Evolutionary conservation across 2,888 invertebrate species (phyloP), one percentile per base, ranked within the genome.

Genomic region (Campoplex nolae): DNA sequence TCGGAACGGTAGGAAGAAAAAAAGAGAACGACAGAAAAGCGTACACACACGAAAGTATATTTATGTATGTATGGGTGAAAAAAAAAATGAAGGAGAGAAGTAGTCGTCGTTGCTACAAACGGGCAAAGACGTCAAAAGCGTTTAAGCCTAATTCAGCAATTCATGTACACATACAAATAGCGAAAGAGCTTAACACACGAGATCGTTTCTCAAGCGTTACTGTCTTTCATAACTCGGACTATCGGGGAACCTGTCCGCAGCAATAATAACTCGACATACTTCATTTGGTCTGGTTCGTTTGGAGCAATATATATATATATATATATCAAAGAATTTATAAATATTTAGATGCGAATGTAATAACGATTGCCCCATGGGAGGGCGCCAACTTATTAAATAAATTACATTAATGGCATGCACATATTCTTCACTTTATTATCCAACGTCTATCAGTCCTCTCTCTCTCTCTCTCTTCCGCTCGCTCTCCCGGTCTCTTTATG

Each of bases 361-460:
- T 73, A 51, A 84, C 67, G 51, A 73, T 78, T 77, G 62, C 84
- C 90, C 86, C 76, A 74, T 85, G 90, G 90, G 65, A 73, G 65
- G 88, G 84, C 87, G 86, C 83, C 87, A 84, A 77, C 91, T 90
- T 89, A 92, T 92, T 91, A 92, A 92, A 92, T 93, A 91, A 92
- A 93, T 93, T 93, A 93, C 91, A 91, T 93, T 93, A 78, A 78
- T 93, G 92, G 90, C 91, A 89, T 90, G 90, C 91, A 92, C 92
- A 91, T 42, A 68, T 54, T 54, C 67, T 16, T 42, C 42, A 8
- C 11, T 1, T 35, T 54, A 78, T 68, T 54, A 54, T 68, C 54
- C 9, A 18, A 56, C n/a, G 32, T 48, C 48, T 74, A 51, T 4
- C 28, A n/a, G 38, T n/a, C 11, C n/a, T 48, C 73, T 51, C 18